Evolutionary conservation across 2,113 vertebrate species (phyloP).

Genomic region (Lichenostomus cassidix): DNA sequence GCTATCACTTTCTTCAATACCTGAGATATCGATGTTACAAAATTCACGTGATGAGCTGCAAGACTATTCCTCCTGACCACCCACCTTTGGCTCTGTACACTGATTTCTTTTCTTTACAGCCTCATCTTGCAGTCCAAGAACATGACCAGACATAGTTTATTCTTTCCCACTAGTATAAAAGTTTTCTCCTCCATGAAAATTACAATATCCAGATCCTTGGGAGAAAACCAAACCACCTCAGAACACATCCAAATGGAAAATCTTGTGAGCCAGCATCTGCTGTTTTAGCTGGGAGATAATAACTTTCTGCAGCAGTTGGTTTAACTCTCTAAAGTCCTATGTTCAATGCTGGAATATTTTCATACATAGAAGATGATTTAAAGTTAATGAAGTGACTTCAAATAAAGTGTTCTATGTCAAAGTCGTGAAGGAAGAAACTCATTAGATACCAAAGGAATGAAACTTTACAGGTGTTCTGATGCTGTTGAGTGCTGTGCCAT

Average conservation of each 20-base stretch:
- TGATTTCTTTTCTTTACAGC: neutral
- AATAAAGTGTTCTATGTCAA: neutral
- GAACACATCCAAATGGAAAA: neutral
- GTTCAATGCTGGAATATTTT: neutral
- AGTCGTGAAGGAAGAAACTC: neutral
- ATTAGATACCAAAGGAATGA: neutral
- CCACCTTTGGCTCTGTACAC: neutral
- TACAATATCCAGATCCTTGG: neutral
- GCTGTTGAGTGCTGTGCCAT: neutral
- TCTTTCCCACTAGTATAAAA: neutral
- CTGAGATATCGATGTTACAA: neutral
- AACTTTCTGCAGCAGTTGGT: neutral
- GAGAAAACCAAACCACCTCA: neutral
- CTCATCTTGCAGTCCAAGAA: neutral
- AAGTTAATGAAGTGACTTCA: neutral
- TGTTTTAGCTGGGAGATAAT: neutral
- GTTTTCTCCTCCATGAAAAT: neutral
- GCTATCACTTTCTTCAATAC: neutral
- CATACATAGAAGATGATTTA: neutral
- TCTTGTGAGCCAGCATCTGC: neutral
- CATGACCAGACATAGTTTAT: neutral
- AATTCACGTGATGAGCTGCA: neutral
- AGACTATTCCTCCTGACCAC: neutral
- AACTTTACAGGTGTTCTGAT: neutral
- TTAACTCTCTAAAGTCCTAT: neutral